Percentiles rank a stretch among this genome's conserved stretches.
phyloP scores from a whole-genome alignment of 2,888 invertebrate genomes.

The Entomobrya proxima region DNA sequence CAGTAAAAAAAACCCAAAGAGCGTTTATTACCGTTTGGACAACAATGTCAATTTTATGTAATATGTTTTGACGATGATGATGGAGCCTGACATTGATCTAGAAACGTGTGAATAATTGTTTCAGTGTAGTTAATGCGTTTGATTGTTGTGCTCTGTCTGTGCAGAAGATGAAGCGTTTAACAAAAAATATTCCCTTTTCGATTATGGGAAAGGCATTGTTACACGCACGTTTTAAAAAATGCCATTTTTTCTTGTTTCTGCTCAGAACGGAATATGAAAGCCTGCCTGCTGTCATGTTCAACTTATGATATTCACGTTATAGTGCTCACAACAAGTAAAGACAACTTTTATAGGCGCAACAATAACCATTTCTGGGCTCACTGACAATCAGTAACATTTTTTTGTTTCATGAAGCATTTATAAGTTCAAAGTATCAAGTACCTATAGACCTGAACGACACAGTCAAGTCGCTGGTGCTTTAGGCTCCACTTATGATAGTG shows the following conservation, averaged over 20 bases:
- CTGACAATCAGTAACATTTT: slow-evolving; percentile 17
- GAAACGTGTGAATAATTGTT: slow-evolving; percentile 63
- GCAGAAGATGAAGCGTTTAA: slow-evolving; percentile 31
- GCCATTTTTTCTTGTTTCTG: neutral
- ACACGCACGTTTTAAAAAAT: slow-evolving; percentile 46
- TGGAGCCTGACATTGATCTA: slow-evolving; percentile 60
- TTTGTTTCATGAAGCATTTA: no score
- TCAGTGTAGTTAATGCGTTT: slow-evolving; percentile 56
- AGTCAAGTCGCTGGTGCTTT: no score
- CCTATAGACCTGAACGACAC: neutral
- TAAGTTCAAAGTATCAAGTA: neutral
- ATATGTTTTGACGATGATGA: slow-evolving; percentile 17
- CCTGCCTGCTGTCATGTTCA: slow-evolving; percentile 52
- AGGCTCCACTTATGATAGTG: slow-evolving; percentile 18
- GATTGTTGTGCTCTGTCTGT: slow-evolving; percentile 35
- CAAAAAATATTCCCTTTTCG: slow-evolving; percentile 1
- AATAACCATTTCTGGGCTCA: slow-evolving; percentile 10
- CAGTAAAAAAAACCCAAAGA: neutral
- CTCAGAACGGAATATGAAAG: slow-evolving; percentile 7
- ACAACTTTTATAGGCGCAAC: slow-evolving; percentile 27
- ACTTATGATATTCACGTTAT: slow-evolving; percentile 27
- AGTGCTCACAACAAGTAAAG: neutral
- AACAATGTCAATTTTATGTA: slow-evolving; percentile 38
- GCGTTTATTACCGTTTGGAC: slow-evolving; percentile 43
- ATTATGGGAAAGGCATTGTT: slow-evolving; percentile 58